Base-by-base conservation (phyloP, 2,888 invertebrate species). In the Crocallis elinguaria region DNA sequence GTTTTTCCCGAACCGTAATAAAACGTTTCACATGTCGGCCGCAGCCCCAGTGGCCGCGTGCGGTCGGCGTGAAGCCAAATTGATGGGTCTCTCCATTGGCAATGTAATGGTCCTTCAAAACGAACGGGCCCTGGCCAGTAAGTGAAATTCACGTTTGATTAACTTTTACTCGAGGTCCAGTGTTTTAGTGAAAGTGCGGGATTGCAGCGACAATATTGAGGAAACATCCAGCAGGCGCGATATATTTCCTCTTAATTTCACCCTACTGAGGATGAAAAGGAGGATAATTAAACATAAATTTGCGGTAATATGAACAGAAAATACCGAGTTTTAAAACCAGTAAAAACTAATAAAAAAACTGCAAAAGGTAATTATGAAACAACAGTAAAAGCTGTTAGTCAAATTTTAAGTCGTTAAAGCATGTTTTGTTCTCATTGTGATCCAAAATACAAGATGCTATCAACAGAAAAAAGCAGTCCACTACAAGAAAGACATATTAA, bases 61-160 rank as follows among this genome's bases (percentile, higher is more conserved):
- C 86, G 86, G 83, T 79, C 85, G 86, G 87, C 87, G 81, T 84
- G 82, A 82, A 84, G 77, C 86, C 78, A 86, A 87, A 89, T 89
- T 89, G 88, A 89, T 89, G 86, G 87, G 83, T 85, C 88, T 83
- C 88, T 87, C 86, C 86, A 84, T 87, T 84, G 85, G 77, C 86
- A 82, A 85, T 82, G 86, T 86, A 89, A 88, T 87, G 88, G 87
- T 83, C 86, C 88, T 88, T 88, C 88, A 88, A 87, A 89, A 85
- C 80, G 85, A 81, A 86, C 82, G 82, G 79, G 77, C 85, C 74
- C 77, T 75, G 79, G 84, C 77, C 83, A 84, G 84, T 85, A 84
- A 86, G 83, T 83, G 86, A 87, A 88, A 86, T 87, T 88, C 81
- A 88, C 88, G 86, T 84, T 84, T 88, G 86, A 88, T 88, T 88